A percentile compares a stretch with the other conserved stretches of the same genome.
Conservation (phyloP, 1,140 invertebrate genomes). For the Pissodes strobi region DNA sequence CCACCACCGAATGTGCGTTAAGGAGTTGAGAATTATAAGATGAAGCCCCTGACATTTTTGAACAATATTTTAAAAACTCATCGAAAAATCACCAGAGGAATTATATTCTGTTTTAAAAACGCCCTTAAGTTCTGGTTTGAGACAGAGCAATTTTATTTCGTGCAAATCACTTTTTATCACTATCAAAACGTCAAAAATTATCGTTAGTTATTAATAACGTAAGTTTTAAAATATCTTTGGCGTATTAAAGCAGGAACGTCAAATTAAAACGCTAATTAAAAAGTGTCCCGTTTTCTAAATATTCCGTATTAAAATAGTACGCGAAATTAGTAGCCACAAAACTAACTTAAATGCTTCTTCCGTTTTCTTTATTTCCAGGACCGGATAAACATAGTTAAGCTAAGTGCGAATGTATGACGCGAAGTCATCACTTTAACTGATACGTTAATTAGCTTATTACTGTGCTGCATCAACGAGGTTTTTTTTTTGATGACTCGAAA, state of each 20-base stretch:
- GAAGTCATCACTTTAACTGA: constrained; percentile 49
- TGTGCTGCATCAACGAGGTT: constrained; percentile 7
- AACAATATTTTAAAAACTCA: no score
- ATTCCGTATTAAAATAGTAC: not conserved
- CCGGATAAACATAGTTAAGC: constrained; percentile 50
- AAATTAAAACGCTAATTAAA: not conserved
- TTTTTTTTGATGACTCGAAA: constrained; percentile 7
- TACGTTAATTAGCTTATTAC: constrained; percentile 30
- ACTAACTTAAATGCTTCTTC: constrained; percentile 50
- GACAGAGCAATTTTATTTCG: no score
- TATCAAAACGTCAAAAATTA: no score
- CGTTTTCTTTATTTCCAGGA: constrained; percentile 49
- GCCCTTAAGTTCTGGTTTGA: no score
- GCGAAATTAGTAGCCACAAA: constrained; percentile 11
- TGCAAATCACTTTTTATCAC: no score
- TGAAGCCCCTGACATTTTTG: no score
- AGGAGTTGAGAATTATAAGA: no score
- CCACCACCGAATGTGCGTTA: no score
- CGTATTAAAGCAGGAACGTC: not conserved
- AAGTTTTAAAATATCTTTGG: not conserved
- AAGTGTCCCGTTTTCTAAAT: not conserved
- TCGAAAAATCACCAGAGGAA: no score
- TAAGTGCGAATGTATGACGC: constrained; percentile 51
- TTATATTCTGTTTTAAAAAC: no score
- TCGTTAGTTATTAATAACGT: no score